A percentile compares a stretch with the other conserved stretches of the same genome.
These are phyloP conservation scores for Cepaea hortensis DNA, from an alignment of 2,888 invertebrate genomes.

Conservation along the genomic window DNA sequence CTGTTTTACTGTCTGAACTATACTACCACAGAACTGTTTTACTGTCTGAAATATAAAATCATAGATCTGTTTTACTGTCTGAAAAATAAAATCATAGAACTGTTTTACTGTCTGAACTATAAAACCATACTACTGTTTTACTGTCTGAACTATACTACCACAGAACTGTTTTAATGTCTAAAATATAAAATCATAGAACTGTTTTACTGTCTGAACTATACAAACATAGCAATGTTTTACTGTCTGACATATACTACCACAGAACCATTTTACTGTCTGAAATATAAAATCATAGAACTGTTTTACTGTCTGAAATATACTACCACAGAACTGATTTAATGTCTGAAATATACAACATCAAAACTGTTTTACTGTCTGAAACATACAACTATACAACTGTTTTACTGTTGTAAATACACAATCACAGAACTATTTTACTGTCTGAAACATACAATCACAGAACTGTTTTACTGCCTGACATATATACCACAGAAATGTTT, in stretches of 20 bases:
- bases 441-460: slow-evolving; percentile 57
- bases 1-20: slow-evolving; percentile 75
- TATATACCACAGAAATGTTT: neutral
- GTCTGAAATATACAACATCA: slow-evolving; percentile 58
- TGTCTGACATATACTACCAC: slow-evolving; percentile 58
- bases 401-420: neutral
- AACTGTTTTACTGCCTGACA: neutral
- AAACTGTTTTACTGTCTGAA: neutral
- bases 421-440: slow-evolving; percentile 73
- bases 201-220: neutral
- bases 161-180: neutral
- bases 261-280: neutral
- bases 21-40: neutral
- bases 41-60: neutral
- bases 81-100: neutral
- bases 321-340: slow-evolving; percentile 72
- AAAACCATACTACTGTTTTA: slow-evolving; percentile 72
- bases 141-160: slow-evolving; percentile 60
- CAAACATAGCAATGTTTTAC: slow-evolving; percentile 73
- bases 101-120: neutral
- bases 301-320: neutral
- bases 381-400: neutral
- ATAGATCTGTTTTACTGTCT: neutral
- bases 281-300: neutral
- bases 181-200: neutral